Base-by-base conservation (phyloP, 2,888 invertebrate genomes). In the Odontomyia ornata region DNA sequence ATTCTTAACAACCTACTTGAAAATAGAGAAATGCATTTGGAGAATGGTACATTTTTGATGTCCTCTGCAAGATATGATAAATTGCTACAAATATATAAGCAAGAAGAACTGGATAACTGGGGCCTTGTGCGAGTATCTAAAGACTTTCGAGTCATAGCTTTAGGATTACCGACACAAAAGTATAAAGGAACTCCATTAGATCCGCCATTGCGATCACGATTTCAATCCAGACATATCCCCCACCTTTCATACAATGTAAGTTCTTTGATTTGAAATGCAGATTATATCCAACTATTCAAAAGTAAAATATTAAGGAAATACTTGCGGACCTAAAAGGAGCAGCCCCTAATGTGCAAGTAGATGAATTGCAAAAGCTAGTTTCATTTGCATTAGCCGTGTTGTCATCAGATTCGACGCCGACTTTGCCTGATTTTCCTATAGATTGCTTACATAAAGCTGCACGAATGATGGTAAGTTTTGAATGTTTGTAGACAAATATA, bases 1-100 rank as follows among this genome's bases (percentile, higher is more conserved):
- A 95, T 99, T 67, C 88, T 99, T 56, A 99, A 99, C 87, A 99
- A 99, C 88, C 89, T 99, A 76, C 88, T 99, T 75, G 98, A 99
- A 88, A 99, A 99, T 87, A 90, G 98, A 77, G 99, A 99, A 88
- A 98, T 99, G 98, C 97, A 98, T 87, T 88, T 99, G 79, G 98
- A 99, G 88, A 98, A 98, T 88, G 99, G 99, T 0, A 89, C 97
- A 81, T 95, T 98, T 85, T 88, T 99, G 52, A 93, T 99, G 84
- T 93, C 97, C 0, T 93, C 97, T 9, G 88, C 91, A 2, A 91
- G 97, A 88, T 99, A 96, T 84, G 98, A 99, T 84, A 94, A 95
- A 85, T 88, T 99, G 18, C 86, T 96, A 15, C 86, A 95, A 90
- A 91, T 93, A 82, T 93, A 97, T 82, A 92, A 92, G 0, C 88